These are phyloP conservation scores for Melanerpes formicivorus DNA, from an alignment of 2,113 vertebrate genomes.

Conservation along the genomic window DNA sequence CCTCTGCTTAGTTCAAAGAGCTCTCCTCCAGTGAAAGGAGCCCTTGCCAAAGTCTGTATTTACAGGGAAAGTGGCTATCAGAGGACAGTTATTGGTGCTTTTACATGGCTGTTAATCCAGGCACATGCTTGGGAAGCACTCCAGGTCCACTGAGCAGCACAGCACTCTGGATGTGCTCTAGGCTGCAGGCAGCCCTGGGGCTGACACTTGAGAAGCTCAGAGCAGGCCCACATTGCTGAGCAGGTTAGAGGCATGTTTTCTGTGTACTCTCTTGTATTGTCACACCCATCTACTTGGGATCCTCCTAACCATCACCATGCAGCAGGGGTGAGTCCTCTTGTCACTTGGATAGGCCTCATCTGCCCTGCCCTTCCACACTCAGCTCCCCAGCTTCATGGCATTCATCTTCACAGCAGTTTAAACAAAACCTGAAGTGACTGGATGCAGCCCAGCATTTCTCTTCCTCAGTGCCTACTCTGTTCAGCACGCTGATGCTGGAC, in stretches of 20 bases:
- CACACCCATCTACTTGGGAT: background rate
- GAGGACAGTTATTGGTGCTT: background rate
- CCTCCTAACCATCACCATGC: background rate
- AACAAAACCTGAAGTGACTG: background rate
- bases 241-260: background rate
- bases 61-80: background rate
- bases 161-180: background rate
- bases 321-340: background rate
- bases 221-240: background rate
- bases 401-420: background rate
- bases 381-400: background rate
- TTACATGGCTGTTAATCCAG: background rate
- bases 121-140: background rate
- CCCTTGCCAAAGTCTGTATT: background rate
- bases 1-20: background rate
- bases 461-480: constrained; percentile 14
- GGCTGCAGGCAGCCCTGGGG: background rate
- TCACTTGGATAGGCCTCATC: background rate
- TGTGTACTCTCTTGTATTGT: background rate
- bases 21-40: background rate
- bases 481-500: background rate
- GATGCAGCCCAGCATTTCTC: background rate
- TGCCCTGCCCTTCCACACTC: background rate
- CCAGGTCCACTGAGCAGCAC: background rate
- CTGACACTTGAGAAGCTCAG: background rate